These are phyloP conservation scores for Eurypyga helias DNA, from an alignment of 2,113 vertebrate genomes.

Conservation along the genomic window DNA sequence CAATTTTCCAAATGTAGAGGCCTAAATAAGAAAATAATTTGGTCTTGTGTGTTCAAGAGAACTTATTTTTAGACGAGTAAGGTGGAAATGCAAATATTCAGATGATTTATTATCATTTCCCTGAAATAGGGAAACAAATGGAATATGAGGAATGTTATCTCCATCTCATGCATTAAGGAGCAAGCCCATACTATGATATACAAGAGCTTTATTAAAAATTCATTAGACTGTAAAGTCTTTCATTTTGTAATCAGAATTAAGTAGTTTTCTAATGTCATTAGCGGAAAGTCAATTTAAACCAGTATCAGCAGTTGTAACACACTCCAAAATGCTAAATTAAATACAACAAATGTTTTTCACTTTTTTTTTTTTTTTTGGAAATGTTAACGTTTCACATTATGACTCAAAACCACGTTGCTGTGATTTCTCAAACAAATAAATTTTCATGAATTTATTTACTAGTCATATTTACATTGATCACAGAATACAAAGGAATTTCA, in stretches of 20 bases:
- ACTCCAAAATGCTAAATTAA: slow-evolving; percentile 27
- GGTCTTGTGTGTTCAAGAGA: neutral
- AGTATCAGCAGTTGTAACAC: slow-evolving; percentile 40
- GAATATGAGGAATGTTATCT: slow-evolving; percentile 26
- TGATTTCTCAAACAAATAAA: neutral
- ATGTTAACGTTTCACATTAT: neutral
- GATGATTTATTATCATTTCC: slow-evolving; percentile 18
- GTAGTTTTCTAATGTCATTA: slow-evolving; percentile 67
- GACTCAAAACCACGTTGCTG: neutral
- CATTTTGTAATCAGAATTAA: slow-evolving; percentile 67
- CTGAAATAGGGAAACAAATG: slow-evolving; percentile 61
- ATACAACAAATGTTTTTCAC: slow-evolving; percentile 24
- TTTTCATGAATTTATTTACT: neutral
- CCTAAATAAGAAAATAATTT: neutral
- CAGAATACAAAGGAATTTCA: neutral
- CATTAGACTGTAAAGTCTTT: slow-evolving; percentile 65
- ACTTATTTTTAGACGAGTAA: neutral
- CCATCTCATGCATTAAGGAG: slow-evolving; percentile 13
- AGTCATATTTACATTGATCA: neutral
- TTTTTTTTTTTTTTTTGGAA: slow-evolving; percentile 48
- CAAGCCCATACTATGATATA: neutral
- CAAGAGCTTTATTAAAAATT: slow-evolving; percentile 71
- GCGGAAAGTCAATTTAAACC: slow-evolving; percentile 33
- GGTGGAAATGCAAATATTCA: slow-evolving; percentile 26
- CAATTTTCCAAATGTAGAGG: neutral